Evolutionary conservation across 2,113 vertebrate genomes (phyloP).

Genomic region (Halichoerus grypus): DNA sequence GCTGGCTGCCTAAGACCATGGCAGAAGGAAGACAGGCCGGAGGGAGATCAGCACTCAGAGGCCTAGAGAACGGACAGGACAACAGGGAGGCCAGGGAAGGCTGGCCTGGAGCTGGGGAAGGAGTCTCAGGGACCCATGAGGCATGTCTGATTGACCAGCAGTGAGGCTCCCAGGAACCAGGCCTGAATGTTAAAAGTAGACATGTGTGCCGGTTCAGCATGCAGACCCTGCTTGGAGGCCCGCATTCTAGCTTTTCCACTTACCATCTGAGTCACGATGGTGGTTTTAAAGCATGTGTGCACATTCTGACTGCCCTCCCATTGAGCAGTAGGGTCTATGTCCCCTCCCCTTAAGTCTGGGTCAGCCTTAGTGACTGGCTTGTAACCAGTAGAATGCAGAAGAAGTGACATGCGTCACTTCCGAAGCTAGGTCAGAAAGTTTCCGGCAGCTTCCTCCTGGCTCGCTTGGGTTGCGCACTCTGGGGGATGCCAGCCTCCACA

Average conservation of each 20-base stretch:
- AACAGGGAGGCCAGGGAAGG: not conserved
- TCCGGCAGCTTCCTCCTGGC: not conserved
- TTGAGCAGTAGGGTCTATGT: not conserved
- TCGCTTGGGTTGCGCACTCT: not conserved
- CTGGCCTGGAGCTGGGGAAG: not conserved
- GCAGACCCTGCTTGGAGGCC: not conserved
- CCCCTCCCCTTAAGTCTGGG: not conserved
- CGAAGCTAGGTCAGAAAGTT: not conserved
- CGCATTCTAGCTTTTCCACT: not conserved
- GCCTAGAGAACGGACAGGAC: not conserved
- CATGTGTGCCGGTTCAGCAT: not conserved
- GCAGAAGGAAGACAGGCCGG: not conserved
- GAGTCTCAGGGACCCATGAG: not conserved
- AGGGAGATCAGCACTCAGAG: not conserved
- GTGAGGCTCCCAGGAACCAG: not conserved
- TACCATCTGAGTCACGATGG: not conserved
- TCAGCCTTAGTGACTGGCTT: not conserved
- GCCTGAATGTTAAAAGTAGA: not conserved
- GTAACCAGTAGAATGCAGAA: not conserved
- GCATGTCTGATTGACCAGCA: not conserved
- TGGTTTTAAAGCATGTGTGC: not conserved
- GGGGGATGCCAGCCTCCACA: not conserved
- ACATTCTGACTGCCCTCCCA: not conserved
- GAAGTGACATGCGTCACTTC: not conserved
- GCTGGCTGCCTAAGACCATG: not conserved